Base-by-base conservation (phyloP, 2,888 invertebrate species). In the Plebejus argus region DNA sequence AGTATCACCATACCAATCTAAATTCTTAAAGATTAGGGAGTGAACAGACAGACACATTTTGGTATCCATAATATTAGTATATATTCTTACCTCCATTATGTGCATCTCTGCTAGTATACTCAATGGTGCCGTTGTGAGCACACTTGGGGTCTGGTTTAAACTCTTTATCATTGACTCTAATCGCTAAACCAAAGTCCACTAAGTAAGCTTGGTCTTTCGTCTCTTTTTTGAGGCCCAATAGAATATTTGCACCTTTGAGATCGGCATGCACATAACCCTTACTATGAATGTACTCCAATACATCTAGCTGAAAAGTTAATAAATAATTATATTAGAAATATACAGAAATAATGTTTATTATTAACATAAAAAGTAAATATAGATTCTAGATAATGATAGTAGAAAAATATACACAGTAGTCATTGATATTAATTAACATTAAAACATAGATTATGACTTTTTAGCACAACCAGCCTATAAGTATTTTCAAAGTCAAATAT, bases 111-210 rank as follows among this genome's bases (percentile, higher is more conserved):
- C 99, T 99, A 0, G 99, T 98, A 87, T 98, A 99, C 86, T 99
- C 99, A 79, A 99, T 97, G 0, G 99, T 99, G 0, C 99, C 99
- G 89, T 99, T 98, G 87, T 99, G 99, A 80, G 98, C 98, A 87
- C 96, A 97, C 83, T 97, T 97, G 0, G 98, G 97, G 90, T 99
- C 98, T 0, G 97, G 96, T 87, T 97, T 98, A 87, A 97, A 98
- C 78, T 96, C 96, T 84, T 97, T 97, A 0, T 96, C 96, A 2
- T 95, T 95, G 82, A 96, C 97, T 82, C 96, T 96, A 18, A 96
- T 95, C 0, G 98, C 99, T 61, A 99, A 93, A 0, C 99, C 99
- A 91, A 97, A 99, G 94, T 99, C 99, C 0, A 99, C 97, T 12
- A 99, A 93, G 90, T 96, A 99, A 0, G 98, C 95, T 85, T 97